phyloP scores from a whole-genome alignment of 2,797 vertebrate species.

The Simalia tracyae region DNA sequence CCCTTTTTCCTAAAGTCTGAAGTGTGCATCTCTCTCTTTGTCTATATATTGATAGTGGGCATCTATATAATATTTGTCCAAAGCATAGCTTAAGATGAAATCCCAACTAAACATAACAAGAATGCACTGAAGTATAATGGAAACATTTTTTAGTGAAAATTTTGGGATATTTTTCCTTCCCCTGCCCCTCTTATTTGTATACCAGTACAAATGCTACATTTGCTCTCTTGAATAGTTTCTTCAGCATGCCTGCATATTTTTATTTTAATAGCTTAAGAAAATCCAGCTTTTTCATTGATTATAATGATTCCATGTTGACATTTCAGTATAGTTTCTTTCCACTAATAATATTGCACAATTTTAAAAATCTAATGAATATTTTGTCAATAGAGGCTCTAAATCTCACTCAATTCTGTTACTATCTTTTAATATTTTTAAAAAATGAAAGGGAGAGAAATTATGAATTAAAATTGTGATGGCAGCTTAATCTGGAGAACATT shows the following conservation, averaged over 20 bases:
- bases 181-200: not conserved
- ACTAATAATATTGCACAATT: not conserved
- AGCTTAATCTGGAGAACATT: slow-evolving; percentile 20
- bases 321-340: not conserved
- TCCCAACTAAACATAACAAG: not conserved
- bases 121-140: not conserved
- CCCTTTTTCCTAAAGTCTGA: slow-evolving; percentile 16
- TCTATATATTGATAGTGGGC: not conserved
- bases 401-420: slow-evolving; percentile 27
- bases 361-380: slow-evolving; percentile 24
- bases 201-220: not conserved
- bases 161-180: not conserved
- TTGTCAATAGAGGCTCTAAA: slow-evolving; percentile 39
- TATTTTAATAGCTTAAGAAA: not conserved
- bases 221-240: not conserved
- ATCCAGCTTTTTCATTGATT: not conserved
- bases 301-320: slow-evolving; percentile 8
- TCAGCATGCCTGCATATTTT: no score
- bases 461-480: slow-evolving; percentile 39
- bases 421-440: slow-evolving; percentile 37
- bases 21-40: not conserved
- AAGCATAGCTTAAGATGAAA: not conserved
- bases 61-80: not conserved
- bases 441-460: slow-evolving; percentile 19
- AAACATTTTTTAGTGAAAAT: not conserved